Base-by-base conservation (phyloP, 2,113 vertebrate species). In the Chamaea fasciata region DNA sequence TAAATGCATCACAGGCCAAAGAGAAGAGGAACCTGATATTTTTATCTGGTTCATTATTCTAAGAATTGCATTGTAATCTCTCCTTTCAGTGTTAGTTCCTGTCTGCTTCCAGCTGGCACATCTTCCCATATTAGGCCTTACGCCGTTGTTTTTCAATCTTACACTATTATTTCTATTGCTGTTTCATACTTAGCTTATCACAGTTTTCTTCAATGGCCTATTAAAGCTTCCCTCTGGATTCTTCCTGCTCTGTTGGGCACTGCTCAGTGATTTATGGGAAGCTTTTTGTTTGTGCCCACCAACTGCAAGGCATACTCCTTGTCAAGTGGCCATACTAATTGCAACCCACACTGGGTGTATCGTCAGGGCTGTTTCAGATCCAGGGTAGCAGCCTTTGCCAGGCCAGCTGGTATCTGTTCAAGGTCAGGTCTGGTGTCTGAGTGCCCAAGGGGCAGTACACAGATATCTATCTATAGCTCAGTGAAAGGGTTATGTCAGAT, bases 201-300 rank as follows among this genome's bases (percentile, higher is more conserved):
- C 63, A 59, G 79, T 86, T 94, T 91, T 90, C 64, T 92, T 96
- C 84, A 94, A 27, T 94, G 79, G 60, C 79, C 88, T 90, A 71
- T 96, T 96, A 97, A 97, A 94, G 50, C 85, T 93, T 95, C n/a
- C 71, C 82, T 77, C 70, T 18, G 17, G 64, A 86, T 95, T 92
- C 39, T 90, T 94, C 82, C 71, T 92, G 92, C 93, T 86, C 77
- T 6, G 39, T 71, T 96, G 92, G 82, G 71, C 74, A 56, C 87
- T 2, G 41, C 83, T 89, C 64, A 94, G 23, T 39, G 33, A 23
- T 86, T 92, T 77, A 55, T 91, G 87, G 88, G 82, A 70, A 77
- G 79, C 52, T 90, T 90, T 95, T 96, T 95, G 93, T 97, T 86
- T 60, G 60, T 86, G 93, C 68, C 71, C 1, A 0, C 89, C 78